Percentiles rank a stretch among this genome's conserved stretches.
Evolutionary conservation across 2,113 vertebrate genomes (phyloP).

Genomic region (Coreoperca whiteheadi): DNA sequence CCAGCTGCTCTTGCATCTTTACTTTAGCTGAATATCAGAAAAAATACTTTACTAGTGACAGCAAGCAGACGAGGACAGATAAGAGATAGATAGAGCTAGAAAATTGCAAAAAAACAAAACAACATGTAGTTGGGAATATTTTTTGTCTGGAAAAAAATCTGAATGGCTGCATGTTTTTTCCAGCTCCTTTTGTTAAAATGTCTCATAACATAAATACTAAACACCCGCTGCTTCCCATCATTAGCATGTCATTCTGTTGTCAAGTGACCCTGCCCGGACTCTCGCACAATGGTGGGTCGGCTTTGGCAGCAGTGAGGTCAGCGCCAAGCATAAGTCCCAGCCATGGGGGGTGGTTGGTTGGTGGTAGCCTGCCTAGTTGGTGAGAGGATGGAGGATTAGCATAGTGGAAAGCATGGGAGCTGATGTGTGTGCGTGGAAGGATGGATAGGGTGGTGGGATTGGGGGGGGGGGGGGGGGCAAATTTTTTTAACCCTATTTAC

Average conservation of each 20-base stretch:
- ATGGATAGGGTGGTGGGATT: conserved; percentile 40
- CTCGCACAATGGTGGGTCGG: conserved; percentile 58
- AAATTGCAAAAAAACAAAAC: background rate
- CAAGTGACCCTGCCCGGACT: conserved; percentile 50
- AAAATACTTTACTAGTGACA: conserved; percentile 24
- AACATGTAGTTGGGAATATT: background rate
- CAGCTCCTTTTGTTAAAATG: conserved; percentile 12
- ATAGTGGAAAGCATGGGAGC: conserved; percentile 51
- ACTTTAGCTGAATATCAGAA: conserved; percentile 2
- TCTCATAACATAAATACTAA: conserved; percentile 55
- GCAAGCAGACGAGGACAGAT: conserved; percentile 11
- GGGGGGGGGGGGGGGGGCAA: conserved; percentile 76
- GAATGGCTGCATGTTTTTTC: background rate
- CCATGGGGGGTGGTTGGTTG: conserved; percentile 46
- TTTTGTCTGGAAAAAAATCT: background rate
- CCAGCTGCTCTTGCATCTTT: conserved; percentile 32
- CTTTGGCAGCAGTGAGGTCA: conserved; percentile 72
- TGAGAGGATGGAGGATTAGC: conserved; percentile 73
- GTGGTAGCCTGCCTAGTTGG: conserved; percentile 51
- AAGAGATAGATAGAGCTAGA: background rate
- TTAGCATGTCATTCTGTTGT: conserved; percentile 69
- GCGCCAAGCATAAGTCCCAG: conserved; percentile 60
- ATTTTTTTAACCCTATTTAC: conserved; percentile 88
- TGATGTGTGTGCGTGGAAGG: conserved; percentile 5
- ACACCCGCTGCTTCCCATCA: conserved; percentile 52